Conservation (phyloP, 2,113 vertebrate genomes). For the Smithornis capensis region DNA sequence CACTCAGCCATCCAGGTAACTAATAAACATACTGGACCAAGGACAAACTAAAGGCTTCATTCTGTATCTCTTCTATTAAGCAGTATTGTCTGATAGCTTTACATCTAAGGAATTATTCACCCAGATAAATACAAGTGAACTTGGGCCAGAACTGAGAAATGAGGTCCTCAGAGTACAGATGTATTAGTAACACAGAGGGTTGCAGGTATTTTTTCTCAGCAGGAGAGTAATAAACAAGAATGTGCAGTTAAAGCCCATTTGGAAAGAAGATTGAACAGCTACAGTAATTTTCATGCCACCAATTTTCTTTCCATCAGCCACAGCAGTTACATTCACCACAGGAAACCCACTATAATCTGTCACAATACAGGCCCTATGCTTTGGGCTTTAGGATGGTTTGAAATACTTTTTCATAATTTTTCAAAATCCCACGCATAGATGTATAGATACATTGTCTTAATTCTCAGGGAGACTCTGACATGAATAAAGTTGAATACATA, state of each 20-base stretch:
- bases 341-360: slow-evolving; percentile 1
- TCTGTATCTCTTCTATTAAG: neutral
- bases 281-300: neutral
- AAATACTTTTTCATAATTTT: neutral
- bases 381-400: neutral
- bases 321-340: neutral
- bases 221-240: slow-evolving; percentile 3
- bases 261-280: neutral
- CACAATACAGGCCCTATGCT: neutral
- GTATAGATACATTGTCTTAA: neutral
- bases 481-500: neutral
- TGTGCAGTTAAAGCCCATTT: neutral
- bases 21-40: neutral
- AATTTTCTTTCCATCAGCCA: neutral
- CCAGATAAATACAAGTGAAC: neutral
- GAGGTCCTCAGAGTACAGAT: neutral
- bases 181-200: neutral
- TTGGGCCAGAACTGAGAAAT: neutral
- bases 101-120: neutral
- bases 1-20: neutral
- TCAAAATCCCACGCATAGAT: neutral
- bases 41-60: neutral
- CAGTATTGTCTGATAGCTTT: neutral
- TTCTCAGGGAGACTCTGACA: neutral
- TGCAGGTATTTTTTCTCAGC: neutral